Evolutionary conservation across 2,888 invertebrate genomes (phyloP).

Genomic region (Microctonus hyperodae): DNA sequence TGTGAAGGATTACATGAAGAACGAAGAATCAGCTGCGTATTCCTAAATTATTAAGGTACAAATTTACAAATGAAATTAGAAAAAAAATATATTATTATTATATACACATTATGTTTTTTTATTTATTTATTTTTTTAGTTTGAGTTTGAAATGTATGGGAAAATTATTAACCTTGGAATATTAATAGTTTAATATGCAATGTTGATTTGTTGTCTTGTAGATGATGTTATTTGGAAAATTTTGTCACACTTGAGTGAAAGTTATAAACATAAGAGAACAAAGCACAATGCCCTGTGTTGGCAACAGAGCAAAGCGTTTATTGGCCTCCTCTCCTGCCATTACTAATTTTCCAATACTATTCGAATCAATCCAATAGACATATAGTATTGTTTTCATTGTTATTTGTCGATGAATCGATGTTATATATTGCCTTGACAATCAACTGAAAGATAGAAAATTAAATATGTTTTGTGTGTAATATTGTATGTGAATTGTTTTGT

Average conservation of each 20-base stretch:
- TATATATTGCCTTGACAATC: background rate
- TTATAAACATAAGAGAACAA: background rate
- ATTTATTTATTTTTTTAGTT: no score
- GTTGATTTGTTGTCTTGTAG: background rate
- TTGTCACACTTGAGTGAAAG: background rate
- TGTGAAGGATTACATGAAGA: slow-evolving; percentile 22
- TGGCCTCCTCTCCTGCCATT: background rate
- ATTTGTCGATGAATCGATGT: background rate
- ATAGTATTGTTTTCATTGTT: background rate
- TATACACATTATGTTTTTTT: no score
- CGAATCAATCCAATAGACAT: background rate
- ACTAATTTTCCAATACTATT: slow-evolving; percentile 5
- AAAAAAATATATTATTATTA: no score
- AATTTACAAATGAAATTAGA: no score
- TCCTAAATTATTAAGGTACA: background rate
- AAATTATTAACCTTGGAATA: background rate
- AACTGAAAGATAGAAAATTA: background rate
- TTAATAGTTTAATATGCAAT: background rate
- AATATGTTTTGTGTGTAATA: no score
- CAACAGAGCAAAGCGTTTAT: slow-evolving; percentile 9
- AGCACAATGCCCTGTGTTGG: background rate
- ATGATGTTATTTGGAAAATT: background rate
- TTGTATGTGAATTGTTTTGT: background rate
- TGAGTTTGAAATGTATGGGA: background rate
- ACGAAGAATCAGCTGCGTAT: background rate